Conservation (phyloP, 2,797 vertebrate species). For the Rhabdophis nuchalis region DNA sequence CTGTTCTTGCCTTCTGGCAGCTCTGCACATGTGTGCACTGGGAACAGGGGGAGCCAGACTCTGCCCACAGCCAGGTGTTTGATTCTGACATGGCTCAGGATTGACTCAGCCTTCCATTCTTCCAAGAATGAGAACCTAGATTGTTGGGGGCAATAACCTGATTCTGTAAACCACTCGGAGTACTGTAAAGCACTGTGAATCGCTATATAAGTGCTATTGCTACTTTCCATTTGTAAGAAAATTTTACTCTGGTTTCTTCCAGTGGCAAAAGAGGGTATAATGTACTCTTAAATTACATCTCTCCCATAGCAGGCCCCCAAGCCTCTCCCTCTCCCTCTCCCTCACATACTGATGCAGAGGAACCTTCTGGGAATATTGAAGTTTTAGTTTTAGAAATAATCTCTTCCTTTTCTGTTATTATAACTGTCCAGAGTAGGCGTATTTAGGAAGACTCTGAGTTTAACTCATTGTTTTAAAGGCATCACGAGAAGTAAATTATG, state of each 20-base stretch:
- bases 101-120: background rate
- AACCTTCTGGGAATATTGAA: background rate
- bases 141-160: background rate
- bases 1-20: no score
- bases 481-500: background rate
- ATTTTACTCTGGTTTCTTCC: background rate
- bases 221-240: background rate
- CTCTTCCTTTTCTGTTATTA: background rate
- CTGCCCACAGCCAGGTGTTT: background rate
- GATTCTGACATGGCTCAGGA: background rate
- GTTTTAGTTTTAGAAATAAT: background rate
- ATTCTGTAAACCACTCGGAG: background rate
- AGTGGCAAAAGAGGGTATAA: background rate
- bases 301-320: background rate
- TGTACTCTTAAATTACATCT: background rate
- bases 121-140: background rate
- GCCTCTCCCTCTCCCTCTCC: background rate
- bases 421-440: background rate
- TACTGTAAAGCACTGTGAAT: background rate
- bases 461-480: background rate
- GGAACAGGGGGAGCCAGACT: no score
- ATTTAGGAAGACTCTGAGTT: background rate
- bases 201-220: background rate
- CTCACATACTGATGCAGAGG: background rate
- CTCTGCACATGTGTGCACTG: no score